Base-by-base conservation (phyloP, 2,797 vertebrate species). In the Leuciscus waleckii region DNA sequence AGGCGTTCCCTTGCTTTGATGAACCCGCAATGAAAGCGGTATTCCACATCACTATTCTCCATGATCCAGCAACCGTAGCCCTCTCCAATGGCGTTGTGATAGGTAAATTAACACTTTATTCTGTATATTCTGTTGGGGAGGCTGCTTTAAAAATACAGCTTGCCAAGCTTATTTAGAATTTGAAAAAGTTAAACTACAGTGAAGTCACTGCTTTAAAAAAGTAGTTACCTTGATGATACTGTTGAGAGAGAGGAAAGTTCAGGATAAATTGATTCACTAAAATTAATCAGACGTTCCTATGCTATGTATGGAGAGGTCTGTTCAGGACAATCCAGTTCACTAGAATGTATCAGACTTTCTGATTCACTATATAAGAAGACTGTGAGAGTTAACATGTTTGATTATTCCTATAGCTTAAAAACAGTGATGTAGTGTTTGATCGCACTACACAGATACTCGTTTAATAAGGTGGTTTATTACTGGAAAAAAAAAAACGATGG, bases 1-100 rank as follows among this genome's bases (percentile, higher is more conserved):
- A 98, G 84, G 96, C 97, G 1, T 99, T 99, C 88, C 98, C 98
- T 0, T 99, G 98, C 94, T 99, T 99, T 0, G 98, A 99, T 0
- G 98, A 99, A 91, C 98, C 97, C 0, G 97, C 96, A 43, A 96
- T 98, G 97, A 99, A 99, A 92, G 98, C 98, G 1, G 80, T 16
- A 1, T 99, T 99, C 87, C 76, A 93, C 5, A 94, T 99, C 87
- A 97, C 95, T 0, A 90, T 99, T 69, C 89, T 96, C 71, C 90
- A 98, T 88, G 92, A 92, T 0, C 17, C 0, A 0, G 0, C 14
- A 1, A 91, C 94, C 0, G 2, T 0, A 0, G 97, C 97, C 9
- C 90, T 99, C 80, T 97, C 97, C 89, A 99, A 99, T 83, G 94
- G 94, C 93, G 92, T 90, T 0, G 84, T 85, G n/a, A 78, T 16